Percentiles rank a stretch among this genome's conserved stretches.
Conservation (phyloP, 2,113 vertebrate species). For the Eidolon helvum region DNA sequence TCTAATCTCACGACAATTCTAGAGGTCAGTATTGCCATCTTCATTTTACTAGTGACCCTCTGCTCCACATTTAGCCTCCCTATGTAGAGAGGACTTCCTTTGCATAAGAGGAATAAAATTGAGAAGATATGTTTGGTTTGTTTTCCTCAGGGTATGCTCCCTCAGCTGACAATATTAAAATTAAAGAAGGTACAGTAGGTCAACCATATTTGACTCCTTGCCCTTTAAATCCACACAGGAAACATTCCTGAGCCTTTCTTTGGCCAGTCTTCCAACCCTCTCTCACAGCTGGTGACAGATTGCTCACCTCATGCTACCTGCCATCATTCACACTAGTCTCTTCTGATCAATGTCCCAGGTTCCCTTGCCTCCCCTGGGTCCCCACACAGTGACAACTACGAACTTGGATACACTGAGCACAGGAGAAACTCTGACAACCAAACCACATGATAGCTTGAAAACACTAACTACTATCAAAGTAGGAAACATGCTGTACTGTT, state of each 20-base stretch:
- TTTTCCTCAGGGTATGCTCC: neutral
- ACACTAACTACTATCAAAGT: neutral
- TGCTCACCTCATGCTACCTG: neutral
- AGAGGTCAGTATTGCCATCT: neutral
- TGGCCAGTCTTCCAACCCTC: neutral
- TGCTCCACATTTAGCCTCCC: neutral
- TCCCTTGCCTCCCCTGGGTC: neutral
- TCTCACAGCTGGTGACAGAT: neutral
- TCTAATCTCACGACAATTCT: neutral
- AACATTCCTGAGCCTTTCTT: neutral
- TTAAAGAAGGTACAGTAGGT: neutral
- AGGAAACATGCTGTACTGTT: neutral
- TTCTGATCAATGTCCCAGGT: neutral
- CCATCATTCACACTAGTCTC: neutral
- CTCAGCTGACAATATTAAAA: neutral
- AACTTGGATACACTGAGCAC: neutral
- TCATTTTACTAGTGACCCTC: neutral
- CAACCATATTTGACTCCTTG: neutral
- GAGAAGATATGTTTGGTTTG: neutral
- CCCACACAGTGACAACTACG: neutral
- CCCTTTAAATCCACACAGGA: neutral
- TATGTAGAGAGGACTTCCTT: neutral
- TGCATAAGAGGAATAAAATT: neutral
- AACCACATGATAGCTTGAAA: neutral
- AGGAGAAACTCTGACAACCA: neutral